Evolutionary conservation across 2,113 vertebrate genomes (phyloP).

Genomic region (Arvicanthis niloticus): DNA sequence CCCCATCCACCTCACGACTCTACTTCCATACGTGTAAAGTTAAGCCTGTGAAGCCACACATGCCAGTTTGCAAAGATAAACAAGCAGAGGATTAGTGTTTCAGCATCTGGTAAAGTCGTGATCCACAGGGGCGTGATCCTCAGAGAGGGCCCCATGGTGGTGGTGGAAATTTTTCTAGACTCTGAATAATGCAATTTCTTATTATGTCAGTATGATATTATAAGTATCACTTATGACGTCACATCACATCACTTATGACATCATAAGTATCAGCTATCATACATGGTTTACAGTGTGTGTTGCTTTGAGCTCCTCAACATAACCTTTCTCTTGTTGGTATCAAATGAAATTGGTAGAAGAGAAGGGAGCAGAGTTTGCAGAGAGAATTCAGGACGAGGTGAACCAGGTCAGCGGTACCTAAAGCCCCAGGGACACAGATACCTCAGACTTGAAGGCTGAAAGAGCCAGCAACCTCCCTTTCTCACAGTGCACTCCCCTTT

Average conservation of each 20-base stretch:
- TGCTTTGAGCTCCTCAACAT: slow-evolving; percentile 52
- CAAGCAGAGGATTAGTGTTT: not conserved
- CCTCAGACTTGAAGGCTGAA: not conserved
- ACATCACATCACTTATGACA: too few species aligned
- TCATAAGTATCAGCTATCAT: not conserved
- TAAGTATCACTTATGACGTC: too few species aligned
- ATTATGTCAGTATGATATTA: not conserved
- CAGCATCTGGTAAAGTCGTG: not conserved
- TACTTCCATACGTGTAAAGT: not conserved
- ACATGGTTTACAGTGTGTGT: not conserved
- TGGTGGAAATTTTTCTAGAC: not conserved
- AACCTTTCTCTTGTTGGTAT: slow-evolving; percentile 24
- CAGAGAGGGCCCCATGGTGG: not conserved
- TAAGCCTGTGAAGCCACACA: not conserved
- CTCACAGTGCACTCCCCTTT: not conserved
- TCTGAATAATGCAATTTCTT: slow-evolving; percentile 46
- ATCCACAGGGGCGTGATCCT: not conserved
- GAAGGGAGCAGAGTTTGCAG: not conserved
- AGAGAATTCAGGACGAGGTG: not conserved
- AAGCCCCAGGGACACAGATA: not conserved
- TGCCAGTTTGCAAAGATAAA: slow-evolving; percentile 37
- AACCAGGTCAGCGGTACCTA: not conserved
- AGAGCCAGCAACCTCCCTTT: not conserved
- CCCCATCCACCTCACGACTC: too few species aligned
- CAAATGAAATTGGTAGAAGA: not conserved